A percentile compares a stretch with the other conserved stretches of the same genome.
Evolutionary conservation across 2,113 vertebrate genomes (phyloP).

Genomic region (Bothrops jararaca): DNA sequence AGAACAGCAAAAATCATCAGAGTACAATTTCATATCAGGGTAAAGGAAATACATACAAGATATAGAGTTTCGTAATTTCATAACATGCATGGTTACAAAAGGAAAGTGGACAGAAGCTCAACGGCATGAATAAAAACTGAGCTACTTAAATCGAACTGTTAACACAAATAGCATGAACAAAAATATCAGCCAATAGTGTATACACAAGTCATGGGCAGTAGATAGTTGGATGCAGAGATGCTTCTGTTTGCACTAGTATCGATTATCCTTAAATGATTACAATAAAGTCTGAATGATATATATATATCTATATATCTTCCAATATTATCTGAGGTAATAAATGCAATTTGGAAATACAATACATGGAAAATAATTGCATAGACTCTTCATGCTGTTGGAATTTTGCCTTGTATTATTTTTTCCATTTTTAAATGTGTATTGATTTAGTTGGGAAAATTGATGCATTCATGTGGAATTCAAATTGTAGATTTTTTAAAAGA

Average conservation of each 20-base stretch:
- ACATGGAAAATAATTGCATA: neutral
- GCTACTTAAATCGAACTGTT: constrained; percentile 6
- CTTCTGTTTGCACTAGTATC: neutral
- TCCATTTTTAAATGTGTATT: neutral
- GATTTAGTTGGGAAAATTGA: neutral
- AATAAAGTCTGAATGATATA: neutral
- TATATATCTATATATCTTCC: neutral
- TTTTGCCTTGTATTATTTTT: neutral
- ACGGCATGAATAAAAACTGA: neutral
- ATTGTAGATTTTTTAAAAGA: neutral
- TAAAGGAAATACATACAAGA: constrained; percentile 2
- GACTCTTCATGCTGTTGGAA: neutral
- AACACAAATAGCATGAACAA: neutral
- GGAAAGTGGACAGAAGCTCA: constrained; percentile 9
- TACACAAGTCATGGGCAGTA: neutral
- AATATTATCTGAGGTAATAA: neutral
- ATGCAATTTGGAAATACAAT: neutral
- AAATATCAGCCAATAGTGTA: neutral
- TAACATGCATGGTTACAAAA: constrained; percentile 18
- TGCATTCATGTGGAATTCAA: neutral
- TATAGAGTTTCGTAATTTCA: constrained; percentile 16
- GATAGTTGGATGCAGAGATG: neutral
- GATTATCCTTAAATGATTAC: neutral
- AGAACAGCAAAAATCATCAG: constrained; percentile 66
- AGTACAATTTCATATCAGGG: constrained; percentile 38